A percentile compares a stretch with the other conserved stretches of the same genome.
Conservation (phyloP, 30 jellyfish, hydroid and myxozoan genomes). For the Morbakka virulenta region DNA sequence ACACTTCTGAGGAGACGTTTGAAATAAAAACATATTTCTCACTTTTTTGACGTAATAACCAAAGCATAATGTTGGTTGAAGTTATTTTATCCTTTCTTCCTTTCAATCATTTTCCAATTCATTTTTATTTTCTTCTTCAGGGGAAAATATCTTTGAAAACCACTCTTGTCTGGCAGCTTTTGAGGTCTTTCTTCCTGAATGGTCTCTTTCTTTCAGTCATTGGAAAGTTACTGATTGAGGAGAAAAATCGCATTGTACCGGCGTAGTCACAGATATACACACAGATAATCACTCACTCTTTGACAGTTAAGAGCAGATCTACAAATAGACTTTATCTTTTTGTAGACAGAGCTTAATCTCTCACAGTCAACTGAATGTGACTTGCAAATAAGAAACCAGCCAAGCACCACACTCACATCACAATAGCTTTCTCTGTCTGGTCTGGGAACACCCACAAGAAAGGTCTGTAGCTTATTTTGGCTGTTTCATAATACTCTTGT, state of each 20-base stretch:
- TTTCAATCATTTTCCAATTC: no score
- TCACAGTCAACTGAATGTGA: not conserved
- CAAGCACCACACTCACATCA: not conserved
- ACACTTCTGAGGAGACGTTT: no score
- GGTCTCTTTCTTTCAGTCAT: not conserved
- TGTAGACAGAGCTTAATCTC: not conserved
- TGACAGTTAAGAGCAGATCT: not conserved
- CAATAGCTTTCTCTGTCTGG: not conserved
- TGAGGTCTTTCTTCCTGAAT: not conserved
- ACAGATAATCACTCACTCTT: not conserved
- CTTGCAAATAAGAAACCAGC: not conserved
- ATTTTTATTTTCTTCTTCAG: no score
- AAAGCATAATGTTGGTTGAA: no score
- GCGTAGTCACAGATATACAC: not conserved
- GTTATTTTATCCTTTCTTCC: no score
- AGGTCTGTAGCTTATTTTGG: no score
- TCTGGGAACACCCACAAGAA: no score
- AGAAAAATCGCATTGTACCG: not conserved
- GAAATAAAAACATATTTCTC: no score
- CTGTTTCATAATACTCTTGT: no score
- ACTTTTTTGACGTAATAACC: no score
- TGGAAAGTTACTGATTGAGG: not conserved
- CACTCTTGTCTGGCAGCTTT: not conserved
- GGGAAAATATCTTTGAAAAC: not conserved
- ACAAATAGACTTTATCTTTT: not conserved